Conservation (phyloP, 2,888 invertebrate genomes). For the Eupithecia subfuscata region DNA sequence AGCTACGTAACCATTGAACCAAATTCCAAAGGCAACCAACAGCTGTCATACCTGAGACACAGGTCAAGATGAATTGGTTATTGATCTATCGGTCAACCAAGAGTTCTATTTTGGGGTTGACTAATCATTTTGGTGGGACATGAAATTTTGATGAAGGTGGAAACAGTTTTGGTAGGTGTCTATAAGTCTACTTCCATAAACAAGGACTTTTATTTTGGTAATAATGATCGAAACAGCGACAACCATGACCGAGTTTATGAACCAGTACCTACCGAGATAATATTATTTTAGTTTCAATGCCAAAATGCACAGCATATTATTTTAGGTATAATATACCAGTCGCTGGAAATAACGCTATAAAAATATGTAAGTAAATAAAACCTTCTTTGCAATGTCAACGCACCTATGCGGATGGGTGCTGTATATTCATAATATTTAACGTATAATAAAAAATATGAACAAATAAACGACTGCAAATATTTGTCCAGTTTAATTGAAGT, state of each 20-base stretch:
- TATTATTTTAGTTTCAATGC: slow-evolving; percentile 23
- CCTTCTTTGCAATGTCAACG: slow-evolving; percentile 20
- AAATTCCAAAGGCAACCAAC: slow-evolving; percentile 39
- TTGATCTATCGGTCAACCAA: slow-evolving; percentile 41
- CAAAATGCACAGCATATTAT: slow-evolving; percentile 17
- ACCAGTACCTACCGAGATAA: not conserved
- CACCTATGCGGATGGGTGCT: slow-evolving; percentile 17
- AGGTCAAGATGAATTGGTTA: slow-evolving; percentile 47
- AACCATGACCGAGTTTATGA: not conserved
- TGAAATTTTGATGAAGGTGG: slow-evolving; percentile 2
- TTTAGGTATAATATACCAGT: not conserved
- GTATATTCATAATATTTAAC: slow-evolving; percentile 20
- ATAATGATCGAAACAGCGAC: not conserved
- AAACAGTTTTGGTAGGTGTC: not conserved
- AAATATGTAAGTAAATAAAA: slow-evolving; percentile 13
- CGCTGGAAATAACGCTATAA: not conserved
- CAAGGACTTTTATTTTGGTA: not conserved
- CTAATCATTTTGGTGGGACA: slow-evolving; percentile 43
- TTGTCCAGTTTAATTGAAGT: slow-evolving; percentile 25
- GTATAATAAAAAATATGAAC: slow-evolving; percentile 25
- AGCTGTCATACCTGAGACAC: slow-evolving; percentile 28
- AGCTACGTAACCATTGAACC: slow-evolving; percentile 36
- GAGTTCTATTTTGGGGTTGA: slow-evolving; percentile 47
- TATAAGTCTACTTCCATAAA: not conserved
- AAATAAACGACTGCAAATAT: slow-evolving; percentile 32